Conservation (phyloP, 1,140 invertebrate species). For the Pemphigus obesinymphae region DNA sequence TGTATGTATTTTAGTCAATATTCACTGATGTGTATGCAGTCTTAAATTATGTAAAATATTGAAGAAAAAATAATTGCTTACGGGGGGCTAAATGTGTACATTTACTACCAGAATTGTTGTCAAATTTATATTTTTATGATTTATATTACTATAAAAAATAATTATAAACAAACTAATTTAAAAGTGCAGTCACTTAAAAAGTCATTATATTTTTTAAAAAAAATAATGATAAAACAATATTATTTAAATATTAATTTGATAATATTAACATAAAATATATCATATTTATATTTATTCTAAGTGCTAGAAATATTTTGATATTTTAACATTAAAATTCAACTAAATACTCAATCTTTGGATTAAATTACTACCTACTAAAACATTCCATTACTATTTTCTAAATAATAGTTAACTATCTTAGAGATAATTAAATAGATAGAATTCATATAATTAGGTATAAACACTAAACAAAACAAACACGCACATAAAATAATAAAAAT, state of each 20-base stretch:
- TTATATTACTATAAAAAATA: no score
- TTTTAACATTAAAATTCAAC: background rate
- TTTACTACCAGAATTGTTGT: no score
- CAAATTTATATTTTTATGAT: no score
- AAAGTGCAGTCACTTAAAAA: background rate
- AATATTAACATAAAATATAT: background rate
- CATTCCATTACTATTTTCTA: conserved; percentile 17
- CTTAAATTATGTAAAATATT: no score
- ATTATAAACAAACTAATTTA: no score
- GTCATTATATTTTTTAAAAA: background rate
- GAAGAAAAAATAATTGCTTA: no score
- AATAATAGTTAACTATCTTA: background rate
- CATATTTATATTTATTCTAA: no score
- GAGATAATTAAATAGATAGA: background rate
- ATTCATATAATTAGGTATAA: background rate
- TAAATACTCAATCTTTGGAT: background rate
- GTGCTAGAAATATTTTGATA: background rate
- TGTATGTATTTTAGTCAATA: no score
- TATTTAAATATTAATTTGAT: background rate
- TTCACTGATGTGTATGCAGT: no score
- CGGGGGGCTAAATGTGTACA: no score
- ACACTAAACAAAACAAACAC: conserved; percentile 2
- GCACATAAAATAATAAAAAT: conserved; percentile 14
- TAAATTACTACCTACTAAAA: background rate
- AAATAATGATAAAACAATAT: background rate